A percentile compares a stretch with the other conserved stretches of the same genome.
These are phyloP conservation scores for Calvadosia cruxmelitensis DNA, from an alignment of 30 jellyfish, hydroid and myxozoan species.

Conservation along the genomic window DNA sequence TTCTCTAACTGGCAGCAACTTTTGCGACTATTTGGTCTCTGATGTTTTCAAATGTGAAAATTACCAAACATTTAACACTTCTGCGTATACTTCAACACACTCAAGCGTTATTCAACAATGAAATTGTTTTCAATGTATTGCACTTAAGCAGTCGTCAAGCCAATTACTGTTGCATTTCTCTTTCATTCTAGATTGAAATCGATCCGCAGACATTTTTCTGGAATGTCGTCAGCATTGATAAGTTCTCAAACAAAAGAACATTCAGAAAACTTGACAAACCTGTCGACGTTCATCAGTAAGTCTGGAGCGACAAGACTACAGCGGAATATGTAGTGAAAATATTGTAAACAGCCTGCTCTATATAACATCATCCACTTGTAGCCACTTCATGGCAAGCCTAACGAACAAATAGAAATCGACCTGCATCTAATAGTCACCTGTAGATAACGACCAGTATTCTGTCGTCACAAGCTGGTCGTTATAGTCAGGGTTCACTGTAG, in stretches of 20 bases:
- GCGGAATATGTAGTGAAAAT: no score
- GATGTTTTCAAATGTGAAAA: no score
- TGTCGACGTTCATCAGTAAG: slow-evolving; percentile 97
- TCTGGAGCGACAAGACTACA: not conserved
- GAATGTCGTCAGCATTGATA: slow-evolving; percentile 90
- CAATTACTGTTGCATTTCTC: not conserved
- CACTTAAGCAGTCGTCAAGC: not conserved
- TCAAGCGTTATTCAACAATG: not conserved
- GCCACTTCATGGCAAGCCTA: no score
- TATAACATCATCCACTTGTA: no score
- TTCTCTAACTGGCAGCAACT: no score
- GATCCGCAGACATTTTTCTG: slow-evolving; percentile 71
- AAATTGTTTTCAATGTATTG: not conserved
- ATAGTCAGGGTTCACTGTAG: no score
- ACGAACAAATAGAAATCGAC: no score
- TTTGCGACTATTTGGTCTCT: no score
- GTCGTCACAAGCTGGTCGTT: no score
- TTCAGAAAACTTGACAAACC: slow-evolving; percentile 80
- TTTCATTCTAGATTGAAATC: slow-evolving; percentile 51
- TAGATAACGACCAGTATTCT: no score
- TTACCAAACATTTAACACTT: not conserved
- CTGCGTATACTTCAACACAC: not conserved
- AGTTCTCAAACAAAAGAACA: slow-evolving; percentile 83
- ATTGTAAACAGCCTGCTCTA: no score
- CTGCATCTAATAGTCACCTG: no score